phyloP scores from a whole-genome alignment of 2,888 invertebrate genomes.

The Caenorhabditis sinica region DNA sequence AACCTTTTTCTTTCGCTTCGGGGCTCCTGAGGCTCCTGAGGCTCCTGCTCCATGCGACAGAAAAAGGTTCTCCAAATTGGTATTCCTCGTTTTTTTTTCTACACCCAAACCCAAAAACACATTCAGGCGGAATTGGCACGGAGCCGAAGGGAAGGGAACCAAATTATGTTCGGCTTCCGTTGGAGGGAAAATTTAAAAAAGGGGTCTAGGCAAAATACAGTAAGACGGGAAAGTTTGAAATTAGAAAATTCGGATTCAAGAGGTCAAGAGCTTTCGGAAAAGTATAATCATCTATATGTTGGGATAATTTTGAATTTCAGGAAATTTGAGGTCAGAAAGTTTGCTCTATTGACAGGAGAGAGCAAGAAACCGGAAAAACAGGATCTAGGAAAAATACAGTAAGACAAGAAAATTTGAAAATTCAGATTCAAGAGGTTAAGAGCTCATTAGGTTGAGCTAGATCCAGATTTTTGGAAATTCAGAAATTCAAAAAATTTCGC shows the following conservation, averaged over 20 bases:
- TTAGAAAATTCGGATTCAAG: neutral
- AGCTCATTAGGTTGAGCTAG: no score
- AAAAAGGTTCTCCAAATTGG: conserved; percentile 15
- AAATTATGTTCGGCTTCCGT: conserved; percentile 45
- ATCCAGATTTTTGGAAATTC: no score
- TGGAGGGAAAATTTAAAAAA: neutral
- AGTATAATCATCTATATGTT: no score
- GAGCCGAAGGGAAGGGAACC: conserved; percentile 1
- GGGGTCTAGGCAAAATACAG: neutral
- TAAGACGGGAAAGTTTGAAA: neutral
- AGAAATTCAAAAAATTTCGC: no score
- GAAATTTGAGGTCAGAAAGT: no score
- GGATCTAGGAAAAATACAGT: no score
- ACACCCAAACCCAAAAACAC: conserved; percentile 5
- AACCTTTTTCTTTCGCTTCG: conserved; percentile 28
- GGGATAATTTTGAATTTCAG: no score
- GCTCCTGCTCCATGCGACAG: neutral
- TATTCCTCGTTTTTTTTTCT: conserved; percentile 8
- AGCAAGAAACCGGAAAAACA: no score
- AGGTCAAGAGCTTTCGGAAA: neutral
- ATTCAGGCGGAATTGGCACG: neutral
- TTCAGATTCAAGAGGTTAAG: no score
- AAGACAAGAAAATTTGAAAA: neutral
- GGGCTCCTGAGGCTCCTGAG: neutral
- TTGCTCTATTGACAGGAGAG: no score